These are phyloP conservation scores for Epinephelus awoara DNA, from an alignment of 2,797 vertebrate genomes.

Conservation along the genomic window DNA sequence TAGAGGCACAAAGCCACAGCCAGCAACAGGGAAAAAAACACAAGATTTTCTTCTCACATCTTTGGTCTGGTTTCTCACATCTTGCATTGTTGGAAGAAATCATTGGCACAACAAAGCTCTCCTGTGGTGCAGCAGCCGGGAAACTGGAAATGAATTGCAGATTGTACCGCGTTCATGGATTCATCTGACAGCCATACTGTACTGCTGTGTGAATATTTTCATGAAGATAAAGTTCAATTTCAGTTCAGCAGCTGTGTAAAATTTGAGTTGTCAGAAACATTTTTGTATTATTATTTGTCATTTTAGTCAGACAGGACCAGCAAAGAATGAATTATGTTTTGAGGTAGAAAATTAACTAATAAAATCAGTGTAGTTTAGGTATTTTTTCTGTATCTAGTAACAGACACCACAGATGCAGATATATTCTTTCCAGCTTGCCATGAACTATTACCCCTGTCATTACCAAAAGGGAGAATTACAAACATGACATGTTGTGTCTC, in stretches of 20 bases:
- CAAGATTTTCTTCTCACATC: conserved; percentile 44
- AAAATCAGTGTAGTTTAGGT: not conserved
- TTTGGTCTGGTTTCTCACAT: conserved; percentile 51
- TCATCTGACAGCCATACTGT: conserved; percentile 47
- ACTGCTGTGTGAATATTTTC: conserved; percentile 36
- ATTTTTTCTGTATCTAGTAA: not conserved
- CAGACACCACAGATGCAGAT: conserved; percentile 12
- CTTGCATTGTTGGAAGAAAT: conserved; percentile 44
- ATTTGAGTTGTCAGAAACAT: conserved; percentile 1
- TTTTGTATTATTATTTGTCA: not conserved
- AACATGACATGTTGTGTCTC: conserved; percentile 62
- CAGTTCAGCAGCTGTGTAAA: conserved; percentile 48
- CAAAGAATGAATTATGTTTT: not conserved
- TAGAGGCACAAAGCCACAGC: conserved; percentile 30
- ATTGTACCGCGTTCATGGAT: conserved; percentile 48
- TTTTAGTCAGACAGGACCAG: conserved; percentile 28
- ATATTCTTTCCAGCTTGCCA: conserved; percentile 18
- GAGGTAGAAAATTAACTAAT: not conserved
- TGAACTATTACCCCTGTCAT: conserved; percentile 30
- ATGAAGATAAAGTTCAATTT: conserved; percentile 62
- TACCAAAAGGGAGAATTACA: conserved; percentile 28
- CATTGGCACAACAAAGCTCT: conserved; percentile 53
- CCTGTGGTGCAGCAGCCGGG: conserved; percentile 48
- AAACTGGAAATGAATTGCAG: conserved; percentile 57
- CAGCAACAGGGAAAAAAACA: conserved; percentile 35